Base-by-base conservation (phyloP, 92 coral and sea anemone genomes). In the Actinernus sp. region DNA sequence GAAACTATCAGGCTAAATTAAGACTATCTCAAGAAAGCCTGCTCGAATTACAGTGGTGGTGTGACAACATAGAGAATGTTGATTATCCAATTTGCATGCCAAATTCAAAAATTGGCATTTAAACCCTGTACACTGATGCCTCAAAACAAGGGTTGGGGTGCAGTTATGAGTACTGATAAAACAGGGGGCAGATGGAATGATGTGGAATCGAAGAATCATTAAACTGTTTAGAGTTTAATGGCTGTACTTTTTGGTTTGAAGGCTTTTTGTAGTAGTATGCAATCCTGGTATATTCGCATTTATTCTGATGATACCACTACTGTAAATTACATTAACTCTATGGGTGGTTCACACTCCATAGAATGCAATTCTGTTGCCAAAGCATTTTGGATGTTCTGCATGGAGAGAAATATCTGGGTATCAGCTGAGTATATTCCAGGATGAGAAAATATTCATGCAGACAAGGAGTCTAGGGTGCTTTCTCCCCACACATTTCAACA, bases 321-420 rank as follows among this genome's bases (percentile, higher is more conserved):
- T 38, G 68, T 76, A 0, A 65, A 36, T 68, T 76, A 76, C 24
- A 65, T 65, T 53, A 45, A 55, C 40, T 31, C 68, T 24, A 65
- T 65, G 75, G 68, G 71, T 23, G 82, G 82, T 26, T 54, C 66
- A 40, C 65, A 75, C 31, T 63, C 82, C 24, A 53, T 23, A 17
- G 65, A 45, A 40, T 75, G 65, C 44, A 28, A 75, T 36, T 25
- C 50, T 17, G 26, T 65, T 20, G 66, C 74, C 49, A 41, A 40
- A 30, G 49, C 63, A 11, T 58, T 71, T 1, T 59, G 79, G 79
- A 34, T 44, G 30, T 71, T 45, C 23, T 58, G 69, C 25, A 45
- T 58, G 0, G 14, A 1, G 20, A 71, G 67, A 48, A 1, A 59
- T 21, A 58, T 71, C 31, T 71, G 69, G 76, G 6, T 76, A 29